Base-by-base conservation (phyloP, 30 jellyfish, hydroid and myxozoan genomes). In the Cassiopea xamachana region DNA sequence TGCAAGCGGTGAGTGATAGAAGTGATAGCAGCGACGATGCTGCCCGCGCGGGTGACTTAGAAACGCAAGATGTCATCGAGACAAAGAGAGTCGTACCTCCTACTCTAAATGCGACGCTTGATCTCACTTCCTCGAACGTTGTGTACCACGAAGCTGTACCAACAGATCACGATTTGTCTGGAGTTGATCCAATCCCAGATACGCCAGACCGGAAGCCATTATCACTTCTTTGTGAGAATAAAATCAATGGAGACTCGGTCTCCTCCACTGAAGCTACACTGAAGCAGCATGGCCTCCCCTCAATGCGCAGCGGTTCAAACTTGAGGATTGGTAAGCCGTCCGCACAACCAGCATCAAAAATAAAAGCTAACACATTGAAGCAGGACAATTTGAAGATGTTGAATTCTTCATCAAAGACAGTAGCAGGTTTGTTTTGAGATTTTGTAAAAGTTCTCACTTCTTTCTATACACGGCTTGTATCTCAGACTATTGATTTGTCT, bases 121-220 rank as follows among this genome's bases (percentile, higher is more conserved):
- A 82, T 48, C 76, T 72, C 58, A 46, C 46, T 15, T 81, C 85
- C 58, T 82, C 47, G 16, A 19, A 19, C 50, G 55, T 14, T 51
- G 80, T 55, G 17, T 14, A 55, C 80, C 60, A 14, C 47, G 49
- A 17, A 1, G 3, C 46, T 9, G 75, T 46, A 1, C 7, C 19
- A 27, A n/a, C 60, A 1, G 49, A 18, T 49, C 55, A 45, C 12
- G 87, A 86, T 45, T 49, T 75, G 69, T 86, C 93, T 10, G 93
- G 93, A 18, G 70, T 86, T 45, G 93, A 86, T 67, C 87, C 93
- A 10, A 13, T 86, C 43, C 74, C 50, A 5, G 82, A 86, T 0
- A 86, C 84, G 67, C 93, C 93, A 19, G 81, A 69, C 73, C 93
- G 93, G 13, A 75, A 86, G 60, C 93, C 93, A 68, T 79, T 74